Conservation (phyloP, 1,140 invertebrate species). For the Apis cerana region DNA sequence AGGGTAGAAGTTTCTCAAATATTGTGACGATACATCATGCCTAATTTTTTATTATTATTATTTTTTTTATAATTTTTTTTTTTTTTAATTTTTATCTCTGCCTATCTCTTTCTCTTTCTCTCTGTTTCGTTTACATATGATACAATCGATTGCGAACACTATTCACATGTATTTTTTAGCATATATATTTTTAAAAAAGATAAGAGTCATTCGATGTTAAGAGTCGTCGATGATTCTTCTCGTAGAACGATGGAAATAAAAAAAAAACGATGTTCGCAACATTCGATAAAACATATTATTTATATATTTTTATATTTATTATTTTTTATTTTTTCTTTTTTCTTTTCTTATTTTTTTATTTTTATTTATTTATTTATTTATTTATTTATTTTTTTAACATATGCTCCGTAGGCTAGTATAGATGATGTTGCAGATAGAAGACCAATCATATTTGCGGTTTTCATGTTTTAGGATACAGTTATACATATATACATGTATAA, state of each 20-base stretch:
- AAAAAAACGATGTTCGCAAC: not conserved
- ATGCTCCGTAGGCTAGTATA: constrained; percentile 45
- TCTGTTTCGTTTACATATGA: not conserved
- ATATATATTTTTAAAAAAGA: not conserved
- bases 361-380: no score
- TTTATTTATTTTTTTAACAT: not conserved
- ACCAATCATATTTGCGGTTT: constrained; percentile 37
- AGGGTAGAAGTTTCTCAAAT: constrained; percentile 53
- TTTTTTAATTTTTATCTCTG: not conserved
- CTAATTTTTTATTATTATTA: not conserved
- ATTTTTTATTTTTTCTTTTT: not conserved
- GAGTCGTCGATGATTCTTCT: not conserved
- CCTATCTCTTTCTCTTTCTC: not conserved
- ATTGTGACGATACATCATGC: constrained; percentile 19
- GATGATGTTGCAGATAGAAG: constrained; percentile 39
- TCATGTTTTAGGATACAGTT: constrained; percentile 42
- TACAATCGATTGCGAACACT: not conserved
- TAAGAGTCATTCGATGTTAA: not conserved
- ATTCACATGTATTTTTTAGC: not conserved
- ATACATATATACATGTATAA: no score
- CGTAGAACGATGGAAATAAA: not conserved
- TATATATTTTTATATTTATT: not conserved
- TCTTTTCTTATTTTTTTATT: not conserved
- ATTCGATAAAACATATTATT: not conserved
- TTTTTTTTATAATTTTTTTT: not conserved